Base-by-base conservation (phyloP, 2,113 vertebrate genomes). In the Motacilla alba region DNA sequence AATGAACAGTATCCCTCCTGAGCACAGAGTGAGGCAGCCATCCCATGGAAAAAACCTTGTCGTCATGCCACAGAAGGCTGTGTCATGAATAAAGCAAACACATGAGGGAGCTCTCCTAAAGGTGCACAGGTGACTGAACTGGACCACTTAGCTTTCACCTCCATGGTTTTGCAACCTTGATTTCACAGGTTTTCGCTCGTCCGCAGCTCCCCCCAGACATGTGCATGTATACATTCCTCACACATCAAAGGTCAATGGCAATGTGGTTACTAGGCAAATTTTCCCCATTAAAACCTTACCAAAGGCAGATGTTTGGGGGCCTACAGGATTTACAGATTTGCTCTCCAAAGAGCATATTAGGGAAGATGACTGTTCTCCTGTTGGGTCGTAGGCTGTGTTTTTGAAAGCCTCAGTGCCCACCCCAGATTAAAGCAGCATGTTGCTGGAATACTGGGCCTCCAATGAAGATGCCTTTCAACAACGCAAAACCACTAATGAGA, bases 391-490 rank as follows among this genome's bases (percentile, higher is more conserved):
- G 35, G 93, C 95, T 96, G 87, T 96, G 94, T 95, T 95, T 95
- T 92, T 93, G 89, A 95, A 89, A 72, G 89, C 94, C 83, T 96
- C 89, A 91, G 74, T 93, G 96, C 97, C 95, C 94, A 75, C 94
- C 94, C 96, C 80, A 95, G 96, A 97, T 98, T 94, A 97, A 98
- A 97, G 96, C 87, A 94, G 92, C 68, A 69, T 91, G 89, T 96
- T 97, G 94, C 88, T 96, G 96, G 97, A 97, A 97, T 94, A 90
- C 83, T 77, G 80, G 96, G 96, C 96, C 96, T 96, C 97, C 96
- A 97, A 50, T 95, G 94, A 94, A 97, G 96, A 97, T 95, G 94
- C 94, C 95, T 97, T 97, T 97, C 97, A 98, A 97, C 94, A 97
- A 91, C 63, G 60, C 68, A 93, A 98, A 98, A 98, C 97, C 96